phyloP scores from a whole-genome alignment of 2,113 vertebrate species.

The Neoarius graeffei region DNA sequence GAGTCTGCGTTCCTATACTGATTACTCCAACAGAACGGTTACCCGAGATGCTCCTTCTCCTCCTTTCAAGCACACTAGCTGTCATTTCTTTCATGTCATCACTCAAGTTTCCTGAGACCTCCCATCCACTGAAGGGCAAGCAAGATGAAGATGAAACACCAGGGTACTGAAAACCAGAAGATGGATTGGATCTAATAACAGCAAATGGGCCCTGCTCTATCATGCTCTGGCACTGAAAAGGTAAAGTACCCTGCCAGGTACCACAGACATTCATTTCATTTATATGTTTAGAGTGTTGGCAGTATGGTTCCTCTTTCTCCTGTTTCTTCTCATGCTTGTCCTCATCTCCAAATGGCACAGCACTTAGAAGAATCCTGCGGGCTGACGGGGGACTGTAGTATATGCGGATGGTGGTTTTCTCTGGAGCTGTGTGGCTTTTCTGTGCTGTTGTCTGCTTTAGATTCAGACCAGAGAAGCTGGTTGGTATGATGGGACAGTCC shows the following conservation, averaged over 20 bases:
- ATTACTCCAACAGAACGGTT: conserved; percentile 78
- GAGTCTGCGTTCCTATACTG: conserved; percentile 83
- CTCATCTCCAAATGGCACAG: conserved; percentile 45
- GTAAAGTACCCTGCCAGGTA: conserved; percentile 78
- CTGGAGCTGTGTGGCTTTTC: conserved; percentile 90
- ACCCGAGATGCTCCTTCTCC: conserved; percentile 71
- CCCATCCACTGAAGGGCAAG: conserved; percentile 72
- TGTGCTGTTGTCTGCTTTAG: conserved; percentile 76
- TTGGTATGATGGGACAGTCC: conserved; percentile 79
- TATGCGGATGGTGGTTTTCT: conserved; percentile 86
- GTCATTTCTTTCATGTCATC: conserved; percentile 98
- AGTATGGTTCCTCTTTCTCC: conserved; percentile 14
- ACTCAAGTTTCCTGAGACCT: conserved; percentile 88
- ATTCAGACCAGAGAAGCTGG: conserved; percentile 73
- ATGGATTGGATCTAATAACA: conserved; percentile 51
- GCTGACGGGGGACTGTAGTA: conserved; percentile 92
- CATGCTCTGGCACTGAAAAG: conserved; percentile 74
- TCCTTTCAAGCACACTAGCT: conserved; percentile 81
- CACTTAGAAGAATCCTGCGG: conserved; percentile 71
- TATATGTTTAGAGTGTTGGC: background rate
- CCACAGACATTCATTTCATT: conserved; percentile 66
- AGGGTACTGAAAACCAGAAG: conserved; percentile 69
- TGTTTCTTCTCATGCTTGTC: conserved; percentile 7
- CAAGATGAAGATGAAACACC: conserved; percentile 62
- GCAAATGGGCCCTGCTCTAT: conserved; percentile 63